Evolutionary conservation across 64 coral and sea anemone genomes (phyloP).

Genomic region (Actinia tenebrosa): DNA sequence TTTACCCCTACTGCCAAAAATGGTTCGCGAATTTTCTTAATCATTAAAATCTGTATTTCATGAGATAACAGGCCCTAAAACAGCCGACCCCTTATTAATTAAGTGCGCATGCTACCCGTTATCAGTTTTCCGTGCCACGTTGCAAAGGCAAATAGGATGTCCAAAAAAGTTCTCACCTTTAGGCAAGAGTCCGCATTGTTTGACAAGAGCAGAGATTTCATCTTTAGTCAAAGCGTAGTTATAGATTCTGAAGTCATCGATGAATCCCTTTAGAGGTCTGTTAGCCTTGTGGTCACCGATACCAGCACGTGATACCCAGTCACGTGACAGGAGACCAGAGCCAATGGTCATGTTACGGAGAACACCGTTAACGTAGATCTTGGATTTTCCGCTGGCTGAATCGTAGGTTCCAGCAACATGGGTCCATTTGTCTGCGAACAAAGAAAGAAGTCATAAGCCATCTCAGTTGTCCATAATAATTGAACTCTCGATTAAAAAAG

Average conservation of each 20-base stretch:
- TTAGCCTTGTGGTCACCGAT: conserved; percentile 96
- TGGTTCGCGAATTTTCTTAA: too few species aligned
- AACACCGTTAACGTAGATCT: conserved; percentile 90
- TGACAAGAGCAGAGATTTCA: conserved; percentile 54
- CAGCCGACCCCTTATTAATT: too few species aligned
- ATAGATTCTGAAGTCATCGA: conserved; percentile 99
- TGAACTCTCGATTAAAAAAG: too few species aligned
- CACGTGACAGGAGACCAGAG: conserved; percentile 70
- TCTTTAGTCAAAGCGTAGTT: conserved; percentile 83
- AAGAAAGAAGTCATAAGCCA: not conserved
- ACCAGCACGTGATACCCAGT: conserved; percentile 88
- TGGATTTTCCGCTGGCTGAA: conserved; percentile 80
- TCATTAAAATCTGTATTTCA: too few species aligned
- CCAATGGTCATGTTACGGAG: conserved; percentile 93
- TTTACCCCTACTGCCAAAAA: too few species aligned
- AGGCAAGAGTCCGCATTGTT: conserved; percentile 58
- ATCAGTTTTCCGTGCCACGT: too few species aligned
- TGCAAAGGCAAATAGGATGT: too few species aligned
- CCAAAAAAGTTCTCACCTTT: not conserved
- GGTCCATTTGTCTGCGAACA: conserved; percentile 66
- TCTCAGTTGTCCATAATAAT: not conserved
- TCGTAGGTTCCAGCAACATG: conserved; percentile 94
- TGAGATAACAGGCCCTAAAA: too few species aligned
- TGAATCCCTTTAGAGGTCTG: conserved; percentile 83
- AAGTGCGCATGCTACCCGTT: too few species aligned